phyloP scores from a whole-genome alignment of 2,888 invertebrate genomes.

The Sipha maydis region DNA sequence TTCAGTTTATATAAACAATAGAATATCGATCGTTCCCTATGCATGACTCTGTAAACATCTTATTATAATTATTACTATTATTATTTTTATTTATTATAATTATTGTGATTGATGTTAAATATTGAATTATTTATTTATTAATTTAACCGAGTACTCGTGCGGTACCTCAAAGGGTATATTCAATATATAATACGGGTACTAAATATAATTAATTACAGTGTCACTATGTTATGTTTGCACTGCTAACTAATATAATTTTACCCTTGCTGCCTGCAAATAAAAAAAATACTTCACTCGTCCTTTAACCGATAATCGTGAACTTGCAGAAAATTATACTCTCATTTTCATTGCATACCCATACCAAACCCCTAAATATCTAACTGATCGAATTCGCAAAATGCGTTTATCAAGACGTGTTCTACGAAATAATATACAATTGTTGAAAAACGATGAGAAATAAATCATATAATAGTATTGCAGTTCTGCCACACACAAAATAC shows the following conservation, averaged over 20 bases:
- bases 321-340: neutral
- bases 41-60: too few relatives aligned
- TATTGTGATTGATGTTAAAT: too few relatives aligned
- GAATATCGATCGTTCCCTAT: neutral
- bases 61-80: too few relatives aligned
- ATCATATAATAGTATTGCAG: neutral
- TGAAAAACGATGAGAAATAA: neutral
- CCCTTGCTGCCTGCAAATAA: too few relatives aligned
- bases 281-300: neutral
- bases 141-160: neutral
- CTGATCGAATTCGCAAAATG: neutral
- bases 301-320: neutral
- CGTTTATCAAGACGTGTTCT: neutral
- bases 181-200: too few relatives aligned
- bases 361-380: too few relatives aligned
- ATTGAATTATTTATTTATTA: neutral
- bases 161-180: neutral
- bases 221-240: too few relatives aligned
- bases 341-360: too few relatives aligned
- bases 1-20: neutral
- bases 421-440: neutral
- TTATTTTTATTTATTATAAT: too few relatives aligned
- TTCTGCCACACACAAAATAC: neutral
- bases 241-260: too few relatives aligned
- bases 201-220: too few relatives aligned